Evolutionary conservation across 2,797 vertebrate species (phyloP), one percentile per base, ranked within the genome.

Genomic region (Halcyon chelicuti): DNA sequence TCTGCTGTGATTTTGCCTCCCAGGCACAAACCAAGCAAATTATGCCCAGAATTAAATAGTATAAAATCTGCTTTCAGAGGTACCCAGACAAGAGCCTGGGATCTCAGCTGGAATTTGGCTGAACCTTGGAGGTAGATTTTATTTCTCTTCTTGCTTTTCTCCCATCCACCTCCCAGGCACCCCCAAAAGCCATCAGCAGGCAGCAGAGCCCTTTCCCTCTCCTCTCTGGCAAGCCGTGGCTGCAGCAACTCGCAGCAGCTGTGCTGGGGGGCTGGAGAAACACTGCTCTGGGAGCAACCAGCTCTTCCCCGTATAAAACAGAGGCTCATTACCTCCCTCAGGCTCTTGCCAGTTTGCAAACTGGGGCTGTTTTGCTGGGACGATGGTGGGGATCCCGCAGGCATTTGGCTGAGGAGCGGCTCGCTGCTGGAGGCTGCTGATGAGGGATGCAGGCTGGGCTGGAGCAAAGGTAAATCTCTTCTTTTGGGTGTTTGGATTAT

Each of bases 321-420:
- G 42, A 58, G 5, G 13, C 40, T 76, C 66, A 7, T 4, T 5
- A 7, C 2, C 8, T 9, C 7, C 1, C 6, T 14, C 0, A 5
- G 58, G 6, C 13, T 55, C 10, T 29, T 44, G 47, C n/a, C 4
- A 15, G n/a, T 21, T 42, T 52, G 54, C 2, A 12, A 5, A 20
- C 3, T 63, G 61, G 61, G 35, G 63, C 20, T 37, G 62, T 7
- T 37, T n/a, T 60, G 35, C 14, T 60, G 33, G 33, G 37, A 16
- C 16, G 57, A 8, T 42, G 39, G 31, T 12, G 28, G 25, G 44
- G 26, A 49, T 21, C 46, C 68, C 10, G 10, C 0, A 2, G 76
- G 66, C 14, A 5, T 16, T 21, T 58, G 22, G 70, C 67, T 51
- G 66, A 57, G 55, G 79, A 88, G 35, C 22, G 0, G 21, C 40